Base-by-base conservation (phyloP, 1,140 invertebrate species). In the Drosophila simulans region DNA sequence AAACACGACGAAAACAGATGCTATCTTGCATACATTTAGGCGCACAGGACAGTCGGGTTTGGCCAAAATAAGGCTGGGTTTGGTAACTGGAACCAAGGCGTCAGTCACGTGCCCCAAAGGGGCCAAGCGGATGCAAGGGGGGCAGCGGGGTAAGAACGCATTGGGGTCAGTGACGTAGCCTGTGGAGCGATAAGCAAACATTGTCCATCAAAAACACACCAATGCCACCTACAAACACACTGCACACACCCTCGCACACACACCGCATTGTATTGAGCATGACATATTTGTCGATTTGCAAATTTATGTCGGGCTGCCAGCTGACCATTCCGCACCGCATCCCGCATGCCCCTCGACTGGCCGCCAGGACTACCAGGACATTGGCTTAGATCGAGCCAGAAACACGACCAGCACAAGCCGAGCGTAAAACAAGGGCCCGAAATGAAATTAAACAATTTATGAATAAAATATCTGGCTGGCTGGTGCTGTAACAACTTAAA, bases 281-380 rank as follows among this genome's bases (percentile, higher is more conserved):
- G 82, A 86, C 82, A 88, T 86, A 86, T 88, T 88, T 88, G 83
- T 88, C 83, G 83, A 88, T 83, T 88, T 88, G 75, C 83, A 88
- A 88, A 88, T 88, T 88, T 82, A 88, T 88, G 79, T 79, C 75
- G 78, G 53, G 12, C 57, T 39, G 35, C 49, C 34, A 39, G 17
- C 39, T 42, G 43, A 27, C 58, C 46, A 58, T 51, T 37, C 25
- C 64, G 37, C 37, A 63, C 39, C n/a, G 51, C 25, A 20, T 58
- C 59, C 40, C 46, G 27, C 42, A 0, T 8, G 4, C 8, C 7
- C 40, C 40, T 10, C 8, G 31, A 31, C 31, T 8, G 17, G 15
- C 37, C 20, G 31, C 13, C 39, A 40, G 35, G 49, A 64, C 48
- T 65, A 17, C 13, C 66, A 55, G 66, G 66, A 57, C 65, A 58